These are phyloP conservation scores for Holothuria glaberrima DNA, from an alignment of 35 echinoderm and acorn worm genomes.

Conservation along the genomic window DNA sequence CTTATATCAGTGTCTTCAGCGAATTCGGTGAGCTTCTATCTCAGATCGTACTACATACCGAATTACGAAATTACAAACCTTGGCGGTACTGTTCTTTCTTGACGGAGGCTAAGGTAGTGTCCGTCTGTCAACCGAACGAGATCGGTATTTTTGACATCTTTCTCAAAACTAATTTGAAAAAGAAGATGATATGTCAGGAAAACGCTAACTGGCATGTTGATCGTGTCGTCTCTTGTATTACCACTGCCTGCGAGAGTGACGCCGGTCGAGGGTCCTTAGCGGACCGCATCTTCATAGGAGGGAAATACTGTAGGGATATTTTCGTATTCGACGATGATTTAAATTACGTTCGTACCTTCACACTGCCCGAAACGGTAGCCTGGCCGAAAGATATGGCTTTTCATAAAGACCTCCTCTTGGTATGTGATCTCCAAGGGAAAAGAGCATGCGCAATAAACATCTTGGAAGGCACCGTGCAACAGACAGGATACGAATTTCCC, in stretches of 20 bases:
- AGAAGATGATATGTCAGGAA: neutral
- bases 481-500: neutral
- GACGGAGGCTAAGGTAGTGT: neutral
- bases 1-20: neutral
- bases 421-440: neutral
- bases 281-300: neutral
- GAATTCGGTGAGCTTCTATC: neutral
- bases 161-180: neutral
- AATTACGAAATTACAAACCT: neutral
- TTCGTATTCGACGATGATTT: neutral
- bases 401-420: neutral
- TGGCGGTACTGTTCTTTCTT: neutral
- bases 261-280: no score
- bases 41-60: neutral
- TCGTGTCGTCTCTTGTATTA: neutral
- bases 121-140: neutral
- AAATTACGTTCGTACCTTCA: neutral
- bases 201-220: neutral
- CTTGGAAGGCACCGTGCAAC: neutral
- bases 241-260: neutral
- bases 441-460: neutral
- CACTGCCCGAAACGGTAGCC: neutral
- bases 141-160: neutral
- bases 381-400: neutral
- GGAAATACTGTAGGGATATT: neutral